These are phyloP conservation scores for Sylvietta virens DNA, from an alignment of 2,113 vertebrate species.

Conservation along the genomic window DNA sequence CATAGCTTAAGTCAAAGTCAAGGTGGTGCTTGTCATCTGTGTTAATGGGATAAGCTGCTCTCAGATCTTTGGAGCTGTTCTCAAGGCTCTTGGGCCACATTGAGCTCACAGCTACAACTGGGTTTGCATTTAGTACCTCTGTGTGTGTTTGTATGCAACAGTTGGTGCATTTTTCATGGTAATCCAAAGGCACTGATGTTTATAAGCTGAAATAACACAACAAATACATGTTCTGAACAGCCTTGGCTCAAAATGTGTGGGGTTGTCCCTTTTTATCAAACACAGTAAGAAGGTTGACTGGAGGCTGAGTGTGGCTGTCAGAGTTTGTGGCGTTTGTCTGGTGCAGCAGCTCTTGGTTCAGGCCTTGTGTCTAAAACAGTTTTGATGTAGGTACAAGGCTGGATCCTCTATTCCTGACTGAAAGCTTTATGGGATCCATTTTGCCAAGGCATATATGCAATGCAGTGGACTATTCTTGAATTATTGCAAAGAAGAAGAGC, in stretches of 20 bases:
- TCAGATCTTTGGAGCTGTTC: background rate
- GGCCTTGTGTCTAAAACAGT: background rate
- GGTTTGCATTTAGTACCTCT: background rate
- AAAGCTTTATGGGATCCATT: background rate
- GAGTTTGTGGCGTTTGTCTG: background rate
- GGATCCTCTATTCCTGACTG: background rate
- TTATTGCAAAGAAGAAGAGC: background rate
- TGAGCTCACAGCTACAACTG: background rate
- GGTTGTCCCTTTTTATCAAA: background rate
- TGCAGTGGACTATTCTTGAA: background rate
- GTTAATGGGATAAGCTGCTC: background rate
- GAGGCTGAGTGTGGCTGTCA: background rate
- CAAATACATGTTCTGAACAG: background rate
- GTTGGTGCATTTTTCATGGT: background rate
- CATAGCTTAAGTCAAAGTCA: background rate
- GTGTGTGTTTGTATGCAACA: background rate
- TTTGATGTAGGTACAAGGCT: background rate
- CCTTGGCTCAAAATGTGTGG: background rate
- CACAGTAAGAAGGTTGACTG: background rate
- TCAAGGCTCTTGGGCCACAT: background rate
- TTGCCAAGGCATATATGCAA: background rate
- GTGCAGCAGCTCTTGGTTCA: background rate
- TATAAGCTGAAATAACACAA: background rate
- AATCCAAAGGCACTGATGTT: background rate
- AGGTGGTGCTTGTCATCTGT: background rate